Evolutionary conservation across 2,888 invertebrate genomes (phyloP).

Genomic region (Rugalucina vietnamica): DNA sequence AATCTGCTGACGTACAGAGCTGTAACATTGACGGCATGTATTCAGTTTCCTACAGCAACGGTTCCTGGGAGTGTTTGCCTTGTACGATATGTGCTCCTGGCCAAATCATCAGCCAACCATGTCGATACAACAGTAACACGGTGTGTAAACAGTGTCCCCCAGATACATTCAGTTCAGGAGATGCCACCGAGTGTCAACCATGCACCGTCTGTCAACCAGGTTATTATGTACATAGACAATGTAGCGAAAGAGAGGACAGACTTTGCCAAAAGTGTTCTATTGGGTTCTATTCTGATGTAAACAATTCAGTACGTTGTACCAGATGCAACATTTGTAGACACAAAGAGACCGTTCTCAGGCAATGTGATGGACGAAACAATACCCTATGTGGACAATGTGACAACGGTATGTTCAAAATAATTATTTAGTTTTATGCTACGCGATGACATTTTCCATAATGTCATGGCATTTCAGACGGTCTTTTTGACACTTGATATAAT

Average conservation of each 20-base stretch:
- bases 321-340: neutral
- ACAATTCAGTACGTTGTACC: neutral
- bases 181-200: neutral
- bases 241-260: neutral
- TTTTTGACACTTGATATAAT: too few species aligned
- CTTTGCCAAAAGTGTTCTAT: neutral
- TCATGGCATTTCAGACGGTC: too few species aligned
- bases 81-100: neutral
- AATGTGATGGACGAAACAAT: neutral
- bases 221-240: neutral
- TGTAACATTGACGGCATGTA: neutral
- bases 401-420: neutral
- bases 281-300: neutral
- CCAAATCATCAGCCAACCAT: neutral
- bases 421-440: too few species aligned
- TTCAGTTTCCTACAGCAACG: neutral
- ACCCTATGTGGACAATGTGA: neutral
- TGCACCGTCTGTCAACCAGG: slow-evolving; percentile 3
- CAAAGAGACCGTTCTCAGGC: neutral
- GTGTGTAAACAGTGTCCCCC: neutral
- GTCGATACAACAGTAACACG: neutral
- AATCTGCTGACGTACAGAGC: neutral
- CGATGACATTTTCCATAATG: too few species aligned
- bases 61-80: neutral
- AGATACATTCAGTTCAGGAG: neutral